Base-by-base conservation (phyloP, 2,888 invertebrate species). In the Myopa tessellatipennis region DNA sequence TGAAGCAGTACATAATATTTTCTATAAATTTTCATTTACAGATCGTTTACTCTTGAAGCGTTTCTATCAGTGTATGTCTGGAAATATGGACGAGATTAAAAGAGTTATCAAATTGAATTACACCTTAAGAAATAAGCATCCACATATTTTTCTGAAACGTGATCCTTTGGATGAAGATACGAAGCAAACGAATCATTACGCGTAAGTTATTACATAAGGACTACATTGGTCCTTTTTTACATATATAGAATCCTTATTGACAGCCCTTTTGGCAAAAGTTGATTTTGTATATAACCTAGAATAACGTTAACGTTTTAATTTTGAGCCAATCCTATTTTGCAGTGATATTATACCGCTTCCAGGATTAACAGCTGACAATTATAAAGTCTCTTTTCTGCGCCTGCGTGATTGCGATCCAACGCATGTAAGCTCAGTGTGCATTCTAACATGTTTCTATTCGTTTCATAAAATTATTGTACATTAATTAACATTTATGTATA, bases 311-410 rank as follows among this genome's bases (percentile, higher is more conserved):
- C 52, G 52, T 52, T 52, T 12, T 52, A 52, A 12, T 52, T 52
- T 52, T 12, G 52, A 26, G 26, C 26, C 26, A 26, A 26, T 26
- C 26, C 26, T 26, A 26, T 26, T 26, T 26, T 40, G 45, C 70
- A 80, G 80, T 8, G 80, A 80, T 70, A 73, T 80, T 52, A 68
- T 80, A 18, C 79, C 75, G 10, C 74, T 80, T 16, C 80, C 80
- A 12, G 80, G 80, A 18, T 72, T 80, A 34, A 80, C 80, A 52
- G 61, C 78, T n/a, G 79, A 80, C 14, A 76, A 78, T n/a, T 78
- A 80, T 70, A 92, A 92, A 85, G 89, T 93, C 0, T 92, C 93
- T 81, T 89, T 93, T 45, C 93, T 93, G 85, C 90, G 93, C 1
- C 87, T 94, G 16, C 90, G 90, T 73, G 92, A 92, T 81, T 90